Percentiles rank a stretch among this genome's conserved stretches.
phyloP scores from a whole-genome alignment of 2,113 vertebrate species.

The Dromiciops gliroides region DNA sequence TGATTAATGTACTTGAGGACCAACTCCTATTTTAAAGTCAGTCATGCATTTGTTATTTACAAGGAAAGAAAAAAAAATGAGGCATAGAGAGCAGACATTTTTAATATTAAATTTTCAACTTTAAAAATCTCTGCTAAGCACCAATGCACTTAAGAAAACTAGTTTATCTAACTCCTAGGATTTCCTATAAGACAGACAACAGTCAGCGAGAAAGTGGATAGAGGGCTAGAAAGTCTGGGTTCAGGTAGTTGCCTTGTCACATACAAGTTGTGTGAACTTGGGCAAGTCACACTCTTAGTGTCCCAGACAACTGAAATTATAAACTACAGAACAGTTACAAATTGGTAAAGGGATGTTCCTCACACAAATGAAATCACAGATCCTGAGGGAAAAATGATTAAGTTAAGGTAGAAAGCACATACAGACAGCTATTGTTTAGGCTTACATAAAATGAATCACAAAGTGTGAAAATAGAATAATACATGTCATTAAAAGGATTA shows the following conservation, averaged over 20 bases:
- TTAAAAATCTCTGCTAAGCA: slow-evolving; percentile 30
- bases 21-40: slow-evolving; percentile 29
- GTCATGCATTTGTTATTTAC: slow-evolving; percentile 35
- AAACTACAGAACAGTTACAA: neutral
- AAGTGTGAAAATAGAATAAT: slow-evolving; percentile 26
- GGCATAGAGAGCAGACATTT: neutral
- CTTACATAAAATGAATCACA: neutral
- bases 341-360: neutral
- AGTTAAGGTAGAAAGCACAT: neutral
- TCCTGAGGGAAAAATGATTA: neutral
- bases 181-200: neutral
- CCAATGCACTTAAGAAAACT: neutral
- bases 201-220: neutral
- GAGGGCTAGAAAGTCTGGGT: neutral
- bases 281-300: neutral
- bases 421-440: neutral
- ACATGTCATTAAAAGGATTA: neutral
- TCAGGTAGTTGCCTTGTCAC: neutral
- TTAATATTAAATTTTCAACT: neutral
- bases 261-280: neutral
- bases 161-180: slow-evolving; percentile 9
- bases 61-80: slow-evolving; percentile 34
- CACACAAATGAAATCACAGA: slow-evolving; percentile 5
- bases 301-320: neutral
- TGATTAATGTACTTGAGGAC: slow-evolving; percentile 2